Percentiles rank a stretch among this genome's conserved stretches.
These are phyloP conservation scores for Hirundichthys speculiger DNA, from an alignment of 2,113 vertebrate genomes.

Conservation along the genomic window DNA sequence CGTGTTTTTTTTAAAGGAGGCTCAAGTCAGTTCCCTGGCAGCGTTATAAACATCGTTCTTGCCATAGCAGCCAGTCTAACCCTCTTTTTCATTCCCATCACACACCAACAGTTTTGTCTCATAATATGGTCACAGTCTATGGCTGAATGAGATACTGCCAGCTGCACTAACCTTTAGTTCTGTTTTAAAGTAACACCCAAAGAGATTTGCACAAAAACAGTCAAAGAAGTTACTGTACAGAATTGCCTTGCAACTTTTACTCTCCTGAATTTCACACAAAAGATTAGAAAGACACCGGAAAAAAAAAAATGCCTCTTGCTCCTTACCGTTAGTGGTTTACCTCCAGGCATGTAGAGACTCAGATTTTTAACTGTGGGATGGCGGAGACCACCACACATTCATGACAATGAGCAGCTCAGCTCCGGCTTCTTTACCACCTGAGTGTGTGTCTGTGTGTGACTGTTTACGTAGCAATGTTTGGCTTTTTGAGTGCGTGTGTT, in stretches of 20 bases:
- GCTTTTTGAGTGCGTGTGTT: conserved; percentile 45
- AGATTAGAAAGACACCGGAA: neutral
- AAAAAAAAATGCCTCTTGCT: conserved; percentile 6
- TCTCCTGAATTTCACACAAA: neutral
- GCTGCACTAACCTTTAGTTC: neutral
- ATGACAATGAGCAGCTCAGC: conserved; percentile 20
- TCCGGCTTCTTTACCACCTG: conserved; percentile 14
- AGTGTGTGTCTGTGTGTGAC: conserved; percentile 20
- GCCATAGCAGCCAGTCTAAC: conserved; percentile 9
- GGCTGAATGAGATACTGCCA: too few relatives aligned
- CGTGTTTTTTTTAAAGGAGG: conserved; percentile 2
- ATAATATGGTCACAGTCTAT: neutral
- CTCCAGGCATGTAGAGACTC: neutral
- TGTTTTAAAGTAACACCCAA: neutral
- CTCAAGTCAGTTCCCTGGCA: conserved; percentile 24
- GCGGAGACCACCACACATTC: conserved; percentile 2
- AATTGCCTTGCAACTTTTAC: neutral
- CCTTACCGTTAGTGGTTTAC: conserved; percentile 54
- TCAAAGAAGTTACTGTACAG: neutral
- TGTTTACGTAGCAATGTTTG: conserved; percentile 46
- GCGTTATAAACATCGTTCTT: conserved; percentile 10
- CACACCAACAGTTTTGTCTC: conserved; percentile 7
- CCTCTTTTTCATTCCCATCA: conserved; percentile 49
- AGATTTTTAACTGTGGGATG: conserved; percentile 8
- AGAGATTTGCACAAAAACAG: neutral